phyloP scores from a whole-genome alignment of 2,888 invertebrate genomes.

The Dusona sp. region DNA sequence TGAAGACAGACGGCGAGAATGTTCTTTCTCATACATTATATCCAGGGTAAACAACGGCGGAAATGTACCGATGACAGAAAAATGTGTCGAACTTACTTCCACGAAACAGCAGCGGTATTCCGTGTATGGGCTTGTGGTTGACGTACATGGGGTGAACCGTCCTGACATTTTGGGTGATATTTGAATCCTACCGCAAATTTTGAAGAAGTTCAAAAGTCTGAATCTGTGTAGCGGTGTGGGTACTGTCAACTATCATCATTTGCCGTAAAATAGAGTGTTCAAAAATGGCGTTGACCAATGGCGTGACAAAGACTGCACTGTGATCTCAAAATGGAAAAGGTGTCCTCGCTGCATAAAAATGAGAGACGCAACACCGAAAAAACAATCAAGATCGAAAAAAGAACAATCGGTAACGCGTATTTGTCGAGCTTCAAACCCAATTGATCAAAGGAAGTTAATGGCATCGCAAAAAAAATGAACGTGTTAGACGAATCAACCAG shows the following conservation, averaged over 20 bases:
- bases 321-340: conserved; percentile 40
- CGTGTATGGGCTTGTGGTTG: conserved; percentile 10
- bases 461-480: conserved; percentile 5
- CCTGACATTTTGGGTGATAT: background rate
- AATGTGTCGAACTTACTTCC: background rate
- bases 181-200: background rate
- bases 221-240: conserved; percentile 44
- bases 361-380: conserved; percentile 6
- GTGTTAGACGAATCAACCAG: conserved; percentile 37
- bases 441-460: conserved; percentile 27
- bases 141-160: background rate
- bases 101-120: background rate
- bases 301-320: conserved; percentile 34
- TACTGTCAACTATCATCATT: conserved; percentile 31
- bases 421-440: background rate
- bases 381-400: conserved; percentile 19
- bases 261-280: conserved; percentile 19
- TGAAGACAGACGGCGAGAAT: background rate
- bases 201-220: conserved; percentile 14
- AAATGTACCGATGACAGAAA: background rate
- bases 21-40: background rate
- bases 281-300: conserved; percentile 47
- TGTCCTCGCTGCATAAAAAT: conserved; percentile 39
- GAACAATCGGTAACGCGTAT: background rate
- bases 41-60: background rate